These are phyloP conservation scores for Dasypogon diadema DNA, from an alignment of 2,888 invertebrate genomes.

Conservation along the genomic window DNA sequence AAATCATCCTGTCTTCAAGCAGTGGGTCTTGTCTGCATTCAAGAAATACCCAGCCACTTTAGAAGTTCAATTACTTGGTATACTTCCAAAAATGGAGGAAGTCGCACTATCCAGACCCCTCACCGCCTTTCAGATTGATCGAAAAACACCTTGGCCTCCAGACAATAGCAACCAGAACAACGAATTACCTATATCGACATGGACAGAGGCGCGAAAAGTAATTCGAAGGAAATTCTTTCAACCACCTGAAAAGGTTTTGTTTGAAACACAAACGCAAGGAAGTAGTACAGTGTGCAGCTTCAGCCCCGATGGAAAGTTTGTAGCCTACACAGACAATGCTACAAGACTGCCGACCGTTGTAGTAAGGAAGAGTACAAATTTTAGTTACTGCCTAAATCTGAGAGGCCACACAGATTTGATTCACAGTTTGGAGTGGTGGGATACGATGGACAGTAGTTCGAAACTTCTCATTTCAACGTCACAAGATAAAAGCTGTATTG, in stretches of 20 bases:
- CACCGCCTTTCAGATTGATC: constrained; percentile 49
- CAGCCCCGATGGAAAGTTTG: constrained; percentile 15
- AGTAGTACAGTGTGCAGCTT: constrained; percentile 44
- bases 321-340: constrained; percentile 46
- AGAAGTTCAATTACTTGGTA: constrained; percentile 15
- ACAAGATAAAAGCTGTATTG: constrained; percentile 52
- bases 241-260: constrained; percentile 1
- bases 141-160: neutral
- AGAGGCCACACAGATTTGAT: constrained; percentile 41
- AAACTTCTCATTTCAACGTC: constrained; percentile 44
- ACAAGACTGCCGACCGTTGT: constrained; percentile 6
- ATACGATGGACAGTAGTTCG: neutral
- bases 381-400: constrained; percentile 18
- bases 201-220: neutral
- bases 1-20: constrained; percentile 22
- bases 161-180: neutral
- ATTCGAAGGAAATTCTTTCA: neutral
- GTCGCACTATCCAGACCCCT: constrained; percentile 39
- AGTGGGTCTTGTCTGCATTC: constrained; percentile 15
- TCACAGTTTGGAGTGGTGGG: constrained; percentile 46
- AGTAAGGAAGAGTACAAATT: constrained; percentile 13
- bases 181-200: neutral
- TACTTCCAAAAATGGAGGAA: constrained; percentile 41
- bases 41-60: constrained; percentile 50
- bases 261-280: neutral